Conservation (phyloP, 2,797 vertebrate genomes). For the Champsocephalus gunnari region DNA sequence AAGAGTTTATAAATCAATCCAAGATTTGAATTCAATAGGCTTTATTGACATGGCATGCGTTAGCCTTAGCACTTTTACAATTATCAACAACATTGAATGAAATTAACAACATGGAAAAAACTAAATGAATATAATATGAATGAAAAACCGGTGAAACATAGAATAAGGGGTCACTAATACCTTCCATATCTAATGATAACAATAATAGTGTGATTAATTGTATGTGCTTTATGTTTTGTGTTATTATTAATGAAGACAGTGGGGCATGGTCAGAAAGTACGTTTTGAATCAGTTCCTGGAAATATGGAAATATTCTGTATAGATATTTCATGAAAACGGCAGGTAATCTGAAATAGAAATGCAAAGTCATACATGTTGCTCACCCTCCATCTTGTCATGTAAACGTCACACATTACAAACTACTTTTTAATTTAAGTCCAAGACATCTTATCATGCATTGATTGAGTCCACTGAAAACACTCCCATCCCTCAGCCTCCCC, state of each 20-base stretch:
- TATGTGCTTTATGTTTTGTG: background rate
- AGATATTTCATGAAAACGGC: background rate
- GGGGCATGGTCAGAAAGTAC: background rate
- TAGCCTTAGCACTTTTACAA: too few relatives aligned
- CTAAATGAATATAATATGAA: too few relatives aligned
- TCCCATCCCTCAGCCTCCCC: slow-evolving; percentile 7
- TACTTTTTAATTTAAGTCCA: background rate
- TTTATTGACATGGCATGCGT: too few relatives aligned
- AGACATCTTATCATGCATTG: background rate
- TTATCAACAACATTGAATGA: too few relatives aligned
- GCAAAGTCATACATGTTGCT: background rate
- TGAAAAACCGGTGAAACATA: background rate
- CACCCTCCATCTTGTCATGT: background rate
- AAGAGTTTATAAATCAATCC: slow-evolving; percentile 6
- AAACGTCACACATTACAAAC: background rate
- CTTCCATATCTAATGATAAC: background rate
- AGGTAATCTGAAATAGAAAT: background rate
- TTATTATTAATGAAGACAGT: background rate
- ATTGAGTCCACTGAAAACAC: slow-evolving; percentile 35
- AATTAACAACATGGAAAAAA: too few relatives aligned
- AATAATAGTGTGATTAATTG: background rate
- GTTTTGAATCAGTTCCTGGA: background rate
- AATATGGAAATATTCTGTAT: too few relatives aligned
- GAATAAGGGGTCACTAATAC: background rate
- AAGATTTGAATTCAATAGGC: too few relatives aligned